Evolutionary conservation across 23 tunicate genomes (phyloP).

Genomic region (Aplidium turbinatum): DNA sequence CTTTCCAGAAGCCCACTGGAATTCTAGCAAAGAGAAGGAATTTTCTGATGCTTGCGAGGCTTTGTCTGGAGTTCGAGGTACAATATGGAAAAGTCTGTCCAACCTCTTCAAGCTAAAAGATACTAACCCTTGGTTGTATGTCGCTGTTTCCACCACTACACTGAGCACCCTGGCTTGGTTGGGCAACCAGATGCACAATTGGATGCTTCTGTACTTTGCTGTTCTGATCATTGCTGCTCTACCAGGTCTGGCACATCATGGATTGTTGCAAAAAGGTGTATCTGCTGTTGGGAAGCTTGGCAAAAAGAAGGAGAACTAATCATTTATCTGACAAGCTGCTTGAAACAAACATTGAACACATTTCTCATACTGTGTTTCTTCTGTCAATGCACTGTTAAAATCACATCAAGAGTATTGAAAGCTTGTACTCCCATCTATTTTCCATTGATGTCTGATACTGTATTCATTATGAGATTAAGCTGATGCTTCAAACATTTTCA

Average conservation of each 20-base stretch:
- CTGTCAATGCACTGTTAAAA: too few relatives aligned
- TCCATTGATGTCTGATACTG: too few relatives aligned
- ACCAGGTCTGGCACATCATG: slow-evolving; percentile 85
- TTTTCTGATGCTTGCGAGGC: slow-evolving; percentile 70
- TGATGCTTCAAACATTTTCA: too few relatives aligned
- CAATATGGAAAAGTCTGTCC: slow-evolving; percentile 22
- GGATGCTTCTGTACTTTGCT: slow-evolving; percentile 72
- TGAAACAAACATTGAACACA: too few relatives aligned
- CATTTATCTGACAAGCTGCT: too few relatives aligned
- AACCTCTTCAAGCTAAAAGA: slow-evolving; percentile 61
- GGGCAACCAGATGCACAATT: slow-evolving; percentile 96
- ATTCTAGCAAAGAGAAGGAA: slow-evolving; percentile 67
- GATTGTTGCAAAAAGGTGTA: slow-evolving; percentile 55
- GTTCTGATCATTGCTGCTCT: slow-evolving; percentile 59
- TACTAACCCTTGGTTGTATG: slow-evolving; percentile 84
- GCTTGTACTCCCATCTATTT: too few relatives aligned
- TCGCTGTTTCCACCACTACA: slow-evolving; percentile 79
- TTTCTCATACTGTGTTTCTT: too few relatives aligned
- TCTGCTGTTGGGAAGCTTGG: slow-evolving; percentile 47
- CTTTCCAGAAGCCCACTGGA: slow-evolving; percentile 85
- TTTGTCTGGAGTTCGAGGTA: slow-evolving; percentile 32
- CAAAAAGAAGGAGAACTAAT: slow-evolving; percentile 41
- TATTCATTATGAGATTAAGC: too few relatives aligned
- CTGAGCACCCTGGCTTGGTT: slow-evolving; percentile 95
- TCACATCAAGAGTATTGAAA: too few relatives aligned